A percentile compares a stretch with the other conserved stretches of the same genome.
Evolutionary conservation across 2,113 vertebrate species (phyloP).

Genomic region (Pyrgilauda ruficollis): DNA sequence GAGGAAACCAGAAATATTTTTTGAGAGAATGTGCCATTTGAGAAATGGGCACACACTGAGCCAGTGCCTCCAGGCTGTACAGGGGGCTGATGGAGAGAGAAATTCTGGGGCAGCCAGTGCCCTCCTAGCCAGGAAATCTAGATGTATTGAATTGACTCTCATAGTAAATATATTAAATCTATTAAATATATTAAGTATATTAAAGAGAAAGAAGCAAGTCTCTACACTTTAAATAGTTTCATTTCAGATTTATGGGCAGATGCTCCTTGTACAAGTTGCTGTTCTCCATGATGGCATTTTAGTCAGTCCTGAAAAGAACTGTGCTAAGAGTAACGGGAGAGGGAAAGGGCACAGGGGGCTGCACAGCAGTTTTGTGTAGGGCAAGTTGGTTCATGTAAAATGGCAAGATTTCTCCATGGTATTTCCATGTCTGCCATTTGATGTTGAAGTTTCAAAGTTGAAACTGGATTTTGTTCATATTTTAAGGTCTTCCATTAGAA

Average conservation of each 20-base stretch:
- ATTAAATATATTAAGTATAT: too few species aligned
- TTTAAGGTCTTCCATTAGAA: background rate
- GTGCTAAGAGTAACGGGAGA: too few species aligned
- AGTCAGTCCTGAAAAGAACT: background rate
- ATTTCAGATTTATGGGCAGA: background rate
- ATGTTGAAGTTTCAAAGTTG: background rate
- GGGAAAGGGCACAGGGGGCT: background rate
- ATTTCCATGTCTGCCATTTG: background rate
- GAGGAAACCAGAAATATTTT: background rate
- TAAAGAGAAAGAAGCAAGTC: background rate
- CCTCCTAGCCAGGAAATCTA: background rate
- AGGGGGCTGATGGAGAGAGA: background rate
- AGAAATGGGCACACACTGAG: background rate
- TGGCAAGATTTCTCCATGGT: background rate
- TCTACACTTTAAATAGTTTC: background rate
- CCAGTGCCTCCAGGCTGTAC: background rate
- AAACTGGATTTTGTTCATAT: background rate
- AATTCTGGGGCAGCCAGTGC: background rate
- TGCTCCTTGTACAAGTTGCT: background rate
- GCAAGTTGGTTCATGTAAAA: background rate
- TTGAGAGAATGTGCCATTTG: background rate
- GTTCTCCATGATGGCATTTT: background rate
- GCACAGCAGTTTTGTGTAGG: background rate
- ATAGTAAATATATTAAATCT: background rate
- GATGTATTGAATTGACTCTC: background rate